These are phyloP conservation scores for Eulithis testata DNA, from an alignment of 2,888 invertebrate genomes.

Conservation along the genomic window DNA sequence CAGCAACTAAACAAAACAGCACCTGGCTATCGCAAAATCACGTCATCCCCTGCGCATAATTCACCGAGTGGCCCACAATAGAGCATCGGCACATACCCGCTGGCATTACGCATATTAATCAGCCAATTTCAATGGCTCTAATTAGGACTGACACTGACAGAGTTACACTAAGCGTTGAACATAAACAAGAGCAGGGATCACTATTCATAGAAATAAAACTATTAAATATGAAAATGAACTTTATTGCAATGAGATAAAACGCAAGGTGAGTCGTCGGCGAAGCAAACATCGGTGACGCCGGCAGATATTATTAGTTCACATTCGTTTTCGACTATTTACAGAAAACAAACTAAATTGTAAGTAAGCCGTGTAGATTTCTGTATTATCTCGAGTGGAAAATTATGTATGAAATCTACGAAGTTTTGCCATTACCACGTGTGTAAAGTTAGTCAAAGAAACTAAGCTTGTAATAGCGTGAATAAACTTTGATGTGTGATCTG, in stretches of 20 bases:
- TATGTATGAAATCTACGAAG: slow-evolving; percentile 36
- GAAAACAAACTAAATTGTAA: slow-evolving; percentile 37
- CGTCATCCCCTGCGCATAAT: slow-evolving; percentile 69
- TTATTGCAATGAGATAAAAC: slow-evolving; percentile 22
- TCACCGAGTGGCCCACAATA: slow-evolving; percentile 66
- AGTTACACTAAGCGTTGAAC: slow-evolving; percentile 72
- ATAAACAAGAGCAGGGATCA: slow-evolving; percentile 46
- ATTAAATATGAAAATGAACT: slow-evolving; percentile 30
- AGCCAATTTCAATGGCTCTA: slow-evolving; percentile 80
- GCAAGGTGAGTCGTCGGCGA: not conserved
- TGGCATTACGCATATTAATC: slow-evolving; percentile 78
- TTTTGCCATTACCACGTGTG: slow-evolving; percentile 37
- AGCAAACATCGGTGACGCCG: slow-evolving; percentile 1
- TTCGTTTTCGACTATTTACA: slow-evolving; percentile 48
- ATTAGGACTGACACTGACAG: slow-evolving; percentile 80
- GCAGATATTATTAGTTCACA: slow-evolving; percentile 41
- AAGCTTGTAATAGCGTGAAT: slow-evolving; percentile 36
- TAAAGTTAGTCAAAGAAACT: slow-evolving; percentile 37
- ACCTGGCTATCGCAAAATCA: slow-evolving; percentile 60
- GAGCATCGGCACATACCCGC: slow-evolving; percentile 69
- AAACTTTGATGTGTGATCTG: slow-evolving; percentile 37
- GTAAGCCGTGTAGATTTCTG: slow-evolving; percentile 37
- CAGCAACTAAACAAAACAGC: slow-evolving; percentile 47
- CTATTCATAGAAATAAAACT: slow-evolving; percentile 21
- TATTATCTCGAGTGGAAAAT: slow-evolving; percentile 37